These are phyloP conservation scores for Parasteatoda tepidariorum DNA, from an alignment of 1,140 invertebrate species.

Conservation along the genomic window DNA sequence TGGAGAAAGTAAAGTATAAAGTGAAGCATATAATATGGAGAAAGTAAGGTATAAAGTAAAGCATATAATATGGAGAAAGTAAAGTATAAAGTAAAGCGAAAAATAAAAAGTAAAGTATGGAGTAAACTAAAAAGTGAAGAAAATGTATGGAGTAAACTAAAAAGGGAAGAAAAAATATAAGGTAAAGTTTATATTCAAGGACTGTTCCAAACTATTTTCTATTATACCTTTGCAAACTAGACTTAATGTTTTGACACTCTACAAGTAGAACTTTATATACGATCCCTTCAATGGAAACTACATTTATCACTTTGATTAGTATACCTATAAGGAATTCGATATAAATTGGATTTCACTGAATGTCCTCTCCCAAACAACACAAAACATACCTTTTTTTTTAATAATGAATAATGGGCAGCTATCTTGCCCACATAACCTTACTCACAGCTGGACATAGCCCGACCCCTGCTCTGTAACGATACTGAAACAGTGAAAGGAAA, in stretches of 20 bases:
- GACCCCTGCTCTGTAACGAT: constrained; percentile 32
- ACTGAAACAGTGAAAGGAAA: not conserved
- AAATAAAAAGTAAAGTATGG: no score
- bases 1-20: no score
- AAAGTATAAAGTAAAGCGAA: no score
- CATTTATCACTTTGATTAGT: constrained; percentile 51
- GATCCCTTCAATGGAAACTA: not conserved
- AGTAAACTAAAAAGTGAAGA: no score
- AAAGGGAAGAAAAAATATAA: no score
- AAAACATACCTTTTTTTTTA: constrained; percentile 17
- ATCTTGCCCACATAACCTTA: not conserved
- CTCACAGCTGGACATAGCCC: not conserved
- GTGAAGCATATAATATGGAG: no score
- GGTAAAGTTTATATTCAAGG: no score
- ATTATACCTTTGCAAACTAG: no score
- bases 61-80: no score
- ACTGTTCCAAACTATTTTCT: no score
- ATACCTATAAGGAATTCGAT: constrained; percentile 28
- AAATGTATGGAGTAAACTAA: no score
- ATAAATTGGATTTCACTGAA: constrained; percentile 40
- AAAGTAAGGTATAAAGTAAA: no score
- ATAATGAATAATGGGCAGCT: constrained; percentile 28
- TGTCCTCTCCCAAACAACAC: not conserved
- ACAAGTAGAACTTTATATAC: not conserved
- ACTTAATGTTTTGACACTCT: not conserved